phyloP scores from a whole-genome alignment of 2,797 vertebrate species.

The Hydrolagus colliei region DNA sequence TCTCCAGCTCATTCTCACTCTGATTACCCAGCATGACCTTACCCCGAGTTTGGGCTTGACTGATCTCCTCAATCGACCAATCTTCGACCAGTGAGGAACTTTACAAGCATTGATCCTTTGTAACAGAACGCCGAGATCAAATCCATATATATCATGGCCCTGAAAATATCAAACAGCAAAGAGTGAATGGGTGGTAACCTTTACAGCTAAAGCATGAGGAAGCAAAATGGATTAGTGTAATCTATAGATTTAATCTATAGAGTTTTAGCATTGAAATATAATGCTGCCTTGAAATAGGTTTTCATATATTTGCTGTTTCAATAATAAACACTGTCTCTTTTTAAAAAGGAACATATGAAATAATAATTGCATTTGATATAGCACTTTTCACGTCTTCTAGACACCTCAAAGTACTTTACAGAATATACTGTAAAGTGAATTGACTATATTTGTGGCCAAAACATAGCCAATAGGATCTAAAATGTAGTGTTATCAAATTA shows the following conservation, averaged over 20 bases:
- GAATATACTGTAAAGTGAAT: too few species aligned
- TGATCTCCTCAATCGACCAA: slow-evolving; percentile 80
- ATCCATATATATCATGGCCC: slow-evolving; percentile 91
- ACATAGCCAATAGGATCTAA: too few species aligned
- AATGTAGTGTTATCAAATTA: too few species aligned
- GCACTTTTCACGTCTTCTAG: too few species aligned
- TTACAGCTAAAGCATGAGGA: background rate
- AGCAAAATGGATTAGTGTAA: background rate
- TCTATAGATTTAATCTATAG: too few species aligned
- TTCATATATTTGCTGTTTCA: background rate
- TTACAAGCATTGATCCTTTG: slow-evolving; percentile 85
- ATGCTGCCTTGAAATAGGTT: background rate
- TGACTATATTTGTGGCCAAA: too few species aligned
- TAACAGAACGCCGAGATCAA: slow-evolving; percentile 91
- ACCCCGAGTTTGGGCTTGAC: slow-evolving; percentile 96
- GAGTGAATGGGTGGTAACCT: background rate
- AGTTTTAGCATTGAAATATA: too few species aligned
- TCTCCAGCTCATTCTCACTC: background rate
- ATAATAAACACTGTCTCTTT: background rate
- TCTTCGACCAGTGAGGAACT: slow-evolving; percentile 95
- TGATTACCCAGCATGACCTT: slow-evolving; percentile 37
- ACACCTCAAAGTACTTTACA: too few species aligned
- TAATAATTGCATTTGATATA: too few species aligned
- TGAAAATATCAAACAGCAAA: slow-evolving; percentile 47
- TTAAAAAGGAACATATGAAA: too few species aligned